These are phyloP conservation scores for Pterois miles DNA, from an alignment of 2,797 vertebrate genomes.

Conservation along the genomic window DNA sequence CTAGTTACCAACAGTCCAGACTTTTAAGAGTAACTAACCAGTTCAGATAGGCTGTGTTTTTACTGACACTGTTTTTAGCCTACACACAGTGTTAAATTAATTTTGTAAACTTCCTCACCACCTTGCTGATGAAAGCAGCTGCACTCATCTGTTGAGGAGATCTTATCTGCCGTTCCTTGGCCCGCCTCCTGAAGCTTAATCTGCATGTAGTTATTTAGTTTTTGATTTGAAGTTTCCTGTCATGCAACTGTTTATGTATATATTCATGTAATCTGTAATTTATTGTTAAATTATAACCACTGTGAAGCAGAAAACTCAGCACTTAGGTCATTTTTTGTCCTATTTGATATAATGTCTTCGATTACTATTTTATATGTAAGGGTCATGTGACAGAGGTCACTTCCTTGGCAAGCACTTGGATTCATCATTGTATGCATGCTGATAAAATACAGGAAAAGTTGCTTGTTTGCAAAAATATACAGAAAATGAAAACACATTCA, in stretches of 20 bases:
- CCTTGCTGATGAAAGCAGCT: slow-evolving; percentile 27
- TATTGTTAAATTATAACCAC: slow-evolving; percentile 10
- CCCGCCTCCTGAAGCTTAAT: not conserved
- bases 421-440: not conserved
- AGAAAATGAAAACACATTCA: not conserved
- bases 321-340: not conserved
- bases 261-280: slow-evolving; percentile 5
- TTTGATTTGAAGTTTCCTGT: slow-evolving; percentile 1
- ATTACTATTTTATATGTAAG: too few species aligned
- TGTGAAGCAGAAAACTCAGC: not conserved
- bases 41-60: not conserved
- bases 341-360: slow-evolving; percentile 5
- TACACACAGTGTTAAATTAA: slow-evolving; percentile 12
- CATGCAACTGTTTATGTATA: not conserved
- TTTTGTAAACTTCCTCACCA: slow-evolving; percentile 5
- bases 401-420: not conserved
- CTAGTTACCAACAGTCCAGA: not conserved
- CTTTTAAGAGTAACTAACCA: not conserved
- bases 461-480: not conserved
- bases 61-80: not conserved
- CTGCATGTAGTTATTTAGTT: not conserved
- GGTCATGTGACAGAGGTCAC: not conserved
- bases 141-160: slow-evolving; percentile 19
- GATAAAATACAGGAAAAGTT: not conserved
- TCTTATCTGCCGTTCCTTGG: slow-evolving; percentile 30